Conservation (phyloP, 2,888 invertebrate genomes). For the Aphodius sticticus region DNA sequence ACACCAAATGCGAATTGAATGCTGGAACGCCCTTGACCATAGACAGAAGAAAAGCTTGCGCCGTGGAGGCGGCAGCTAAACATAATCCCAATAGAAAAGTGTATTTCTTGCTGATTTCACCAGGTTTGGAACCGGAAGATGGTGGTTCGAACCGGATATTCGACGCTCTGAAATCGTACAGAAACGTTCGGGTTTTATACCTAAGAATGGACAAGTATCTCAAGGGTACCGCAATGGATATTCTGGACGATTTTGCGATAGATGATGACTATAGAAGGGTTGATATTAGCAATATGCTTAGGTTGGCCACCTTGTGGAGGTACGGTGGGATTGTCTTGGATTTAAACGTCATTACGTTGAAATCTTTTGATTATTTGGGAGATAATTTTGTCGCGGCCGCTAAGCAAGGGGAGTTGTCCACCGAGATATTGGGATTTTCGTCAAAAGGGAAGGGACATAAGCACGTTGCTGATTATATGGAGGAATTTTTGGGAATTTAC, state of each 20-base stretch:
- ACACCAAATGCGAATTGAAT: not conserved
- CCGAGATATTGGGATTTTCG: not conserved
- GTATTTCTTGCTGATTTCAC: slow-evolving; percentile 65
- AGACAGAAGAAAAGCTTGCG: slow-evolving; percentile 69
- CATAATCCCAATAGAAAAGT: slow-evolving; percentile 67
- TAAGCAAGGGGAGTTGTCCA: not conserved
- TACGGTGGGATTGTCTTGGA: slow-evolving; percentile 82
- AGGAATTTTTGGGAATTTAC: not conserved
- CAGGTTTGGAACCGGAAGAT: slow-evolving; percentile 51
- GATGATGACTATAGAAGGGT: slow-evolving; percentile 70
- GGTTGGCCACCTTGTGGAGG: slow-evolving; percentile 75
- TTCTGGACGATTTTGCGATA: slow-evolving; percentile 61
- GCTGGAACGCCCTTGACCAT: slow-evolving; percentile 52
- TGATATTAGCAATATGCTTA: slow-evolving; percentile 62
- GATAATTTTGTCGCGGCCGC: slow-evolving; percentile 70
- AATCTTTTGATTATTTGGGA: slow-evolving; percentile 64
- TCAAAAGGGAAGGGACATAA: not conserved
- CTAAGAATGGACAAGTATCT: slow-evolving; percentile 64
- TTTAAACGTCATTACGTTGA: slow-evolving; percentile 75
- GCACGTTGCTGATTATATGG: not conserved
- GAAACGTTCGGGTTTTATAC: slow-evolving; percentile 63
- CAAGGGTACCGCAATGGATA: slow-evolving; percentile 61
- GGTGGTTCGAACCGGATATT: slow-evolving; percentile 53
- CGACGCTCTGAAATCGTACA: slow-evolving; percentile 57
- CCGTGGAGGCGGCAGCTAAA: slow-evolving; percentile 72